A percentile compares a stretch with the other conserved stretches of the same genome.
phyloP scores from a whole-genome alignment of 2,888 invertebrate genomes.

The Dastarcus helophoroides region DNA sequence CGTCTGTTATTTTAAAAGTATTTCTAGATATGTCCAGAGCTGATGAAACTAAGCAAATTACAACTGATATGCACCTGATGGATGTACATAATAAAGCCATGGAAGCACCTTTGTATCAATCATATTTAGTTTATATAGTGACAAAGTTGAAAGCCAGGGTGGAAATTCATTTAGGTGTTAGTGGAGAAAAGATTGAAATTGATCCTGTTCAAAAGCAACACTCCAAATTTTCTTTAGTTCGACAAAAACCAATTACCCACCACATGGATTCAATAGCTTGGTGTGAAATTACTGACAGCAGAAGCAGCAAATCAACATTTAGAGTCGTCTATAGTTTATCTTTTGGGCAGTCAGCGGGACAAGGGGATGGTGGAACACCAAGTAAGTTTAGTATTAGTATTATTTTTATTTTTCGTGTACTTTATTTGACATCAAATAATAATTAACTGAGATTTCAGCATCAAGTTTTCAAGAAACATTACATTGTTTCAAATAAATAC shows the following conservation, averaged over 20 bases:
- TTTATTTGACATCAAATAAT: no score
- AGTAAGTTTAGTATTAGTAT: no score
- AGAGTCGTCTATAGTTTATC: constrained; percentile 61
- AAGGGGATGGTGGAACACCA: no score
- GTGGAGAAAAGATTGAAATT: constrained; percentile 84
- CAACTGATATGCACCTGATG: constrained; percentile 50
- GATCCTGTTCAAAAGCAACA: constrained; percentile 65
- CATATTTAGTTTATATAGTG: constrained; percentile 64
- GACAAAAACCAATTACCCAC: constrained; percentile 71
- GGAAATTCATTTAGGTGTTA: constrained; percentile 77
- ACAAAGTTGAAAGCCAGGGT: constrained; percentile 72
- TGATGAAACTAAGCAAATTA: constrained; percentile 34
- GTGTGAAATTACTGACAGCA: constrained; percentile 73
- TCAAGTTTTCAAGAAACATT: no score
- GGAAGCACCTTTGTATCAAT: constrained; percentile 79
- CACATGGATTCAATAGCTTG: constrained; percentile 79
- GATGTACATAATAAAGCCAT: constrained; percentile 65
- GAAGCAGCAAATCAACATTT: constrained; percentile 60
- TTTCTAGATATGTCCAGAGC: constrained; percentile 22
- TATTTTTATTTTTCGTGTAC: no score
- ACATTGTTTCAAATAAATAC: no score
- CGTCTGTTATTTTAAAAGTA: not conserved
- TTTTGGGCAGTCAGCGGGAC: no score
- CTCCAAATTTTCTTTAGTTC: constrained; percentile 43
- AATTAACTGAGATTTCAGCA: no score